Percentiles rank a stretch among this genome's conserved stretches.
phyloP scores from a whole-genome alignment of 1,140 invertebrate genomes.

The Mactra quadrangularis region DNA sequence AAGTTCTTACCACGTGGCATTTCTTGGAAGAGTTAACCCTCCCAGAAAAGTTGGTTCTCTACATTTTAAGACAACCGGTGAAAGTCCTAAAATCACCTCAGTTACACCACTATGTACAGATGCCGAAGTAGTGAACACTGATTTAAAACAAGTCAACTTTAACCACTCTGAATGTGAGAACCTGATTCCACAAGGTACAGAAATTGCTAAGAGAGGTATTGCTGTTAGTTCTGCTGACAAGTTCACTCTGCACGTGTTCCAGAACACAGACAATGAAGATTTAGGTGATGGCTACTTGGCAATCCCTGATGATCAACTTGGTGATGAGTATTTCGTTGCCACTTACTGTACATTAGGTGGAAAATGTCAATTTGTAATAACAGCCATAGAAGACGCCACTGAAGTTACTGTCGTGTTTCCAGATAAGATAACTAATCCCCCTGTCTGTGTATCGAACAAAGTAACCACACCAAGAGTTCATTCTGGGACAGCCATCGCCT shows the following conservation, averaged over 20 bases:
- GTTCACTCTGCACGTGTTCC: neutral
- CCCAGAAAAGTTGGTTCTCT: neutral
- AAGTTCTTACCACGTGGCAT: slow-evolving; percentile 1
- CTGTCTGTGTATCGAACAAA: neutral
- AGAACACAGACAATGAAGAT: neutral
- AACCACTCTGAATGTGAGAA: neutral
- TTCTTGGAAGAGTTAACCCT: neutral
- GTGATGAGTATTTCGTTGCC: slow-evolving; percentile 46
- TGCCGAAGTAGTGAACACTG: neutral
- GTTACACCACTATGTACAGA: neutral
- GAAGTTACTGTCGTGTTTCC: slow-evolving; percentile 21
- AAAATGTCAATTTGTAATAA: slow-evolving; percentile 45
- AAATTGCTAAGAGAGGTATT: slow-evolving; percentile 1
- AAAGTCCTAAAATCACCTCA: neutral
- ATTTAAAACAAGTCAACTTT: neutral
- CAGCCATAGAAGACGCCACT: slow-evolving; percentile 13
- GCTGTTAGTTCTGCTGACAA: neutral
- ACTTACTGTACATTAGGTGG: slow-evolving; percentile 56
- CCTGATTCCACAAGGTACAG: neutral
- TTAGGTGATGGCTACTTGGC: slow-evolving; percentile 24
- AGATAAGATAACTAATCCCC: neutral
- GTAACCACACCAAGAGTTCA: neutral
- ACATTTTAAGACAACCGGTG: neutral
- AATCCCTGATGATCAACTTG: slow-evolving; percentile 35
- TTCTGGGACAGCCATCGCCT: neutral